Conservation (phyloP, 1,140 invertebrate genomes). For the Hypsibius dujardini region DNA sequence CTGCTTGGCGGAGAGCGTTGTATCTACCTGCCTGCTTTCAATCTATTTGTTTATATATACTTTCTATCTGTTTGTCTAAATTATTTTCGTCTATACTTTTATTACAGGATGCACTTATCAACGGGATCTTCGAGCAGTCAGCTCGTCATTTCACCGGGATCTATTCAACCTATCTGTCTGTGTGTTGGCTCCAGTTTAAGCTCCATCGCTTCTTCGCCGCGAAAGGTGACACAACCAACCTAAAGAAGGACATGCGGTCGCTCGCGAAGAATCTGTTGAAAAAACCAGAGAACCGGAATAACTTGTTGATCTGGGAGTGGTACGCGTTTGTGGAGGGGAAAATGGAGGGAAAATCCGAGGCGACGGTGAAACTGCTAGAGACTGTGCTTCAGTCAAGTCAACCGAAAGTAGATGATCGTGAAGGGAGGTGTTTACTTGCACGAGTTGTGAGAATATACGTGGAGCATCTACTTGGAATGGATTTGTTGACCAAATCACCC, state of each 20-base stretch:
- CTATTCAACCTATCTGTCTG: slow-evolving; percentile 24
- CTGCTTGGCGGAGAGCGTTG: too few relatives aligned
- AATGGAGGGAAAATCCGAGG: slow-evolving; percentile 27
- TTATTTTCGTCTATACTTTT: too few relatives aligned
- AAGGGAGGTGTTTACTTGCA: background rate
- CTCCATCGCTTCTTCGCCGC: slow-evolving; percentile 20
- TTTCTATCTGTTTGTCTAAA: too few relatives aligned
- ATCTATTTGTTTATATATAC: too few relatives aligned
- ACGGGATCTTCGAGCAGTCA: slow-evolving; percentile 25
- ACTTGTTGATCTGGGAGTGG: slow-evolving; percentile 33
- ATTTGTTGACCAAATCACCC: too few relatives aligned
- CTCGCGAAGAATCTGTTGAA: slow-evolving; percentile 32
- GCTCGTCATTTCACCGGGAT: slow-evolving; percentile 24
- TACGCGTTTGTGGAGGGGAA: slow-evolving; percentile 31
- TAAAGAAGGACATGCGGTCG: slow-evolving; percentile 30
- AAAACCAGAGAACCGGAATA: slow-evolving; percentile 32
- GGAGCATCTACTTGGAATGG: background rate
- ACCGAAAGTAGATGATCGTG: slow-evolving; percentile 9
- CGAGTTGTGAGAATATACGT: slow-evolving; percentile 12
- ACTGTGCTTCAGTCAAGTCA: slow-evolving; percentile 29
- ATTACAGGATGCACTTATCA: slow-evolving; percentile 21
- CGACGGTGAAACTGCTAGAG: slow-evolving; percentile 30
- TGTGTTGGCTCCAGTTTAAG: slow-evolving; percentile 26
- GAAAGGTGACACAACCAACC: slow-evolving; percentile 19
- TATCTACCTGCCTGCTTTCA: too few relatives aligned